Evolutionary conservation across 2,113 vertebrate species (phyloP).

Genomic region (Alouatta palliata): DNA sequence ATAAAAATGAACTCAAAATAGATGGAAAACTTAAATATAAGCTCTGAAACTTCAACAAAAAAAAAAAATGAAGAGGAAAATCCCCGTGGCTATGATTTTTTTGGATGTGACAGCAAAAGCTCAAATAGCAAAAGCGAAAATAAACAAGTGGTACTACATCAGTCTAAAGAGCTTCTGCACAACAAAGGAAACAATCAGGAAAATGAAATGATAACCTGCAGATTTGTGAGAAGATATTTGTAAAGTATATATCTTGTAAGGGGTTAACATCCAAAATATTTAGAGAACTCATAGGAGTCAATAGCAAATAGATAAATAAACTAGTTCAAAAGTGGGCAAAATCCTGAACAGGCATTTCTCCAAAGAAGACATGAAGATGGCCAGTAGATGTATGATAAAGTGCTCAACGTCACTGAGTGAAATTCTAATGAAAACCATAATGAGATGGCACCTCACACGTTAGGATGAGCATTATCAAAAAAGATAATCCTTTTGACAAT

Average conservation of each 20-base stretch:
- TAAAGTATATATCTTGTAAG: background rate
- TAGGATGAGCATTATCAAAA: background rate
- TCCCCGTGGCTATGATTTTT: background rate
- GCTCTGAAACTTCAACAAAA: background rate
- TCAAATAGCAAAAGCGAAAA: background rate
- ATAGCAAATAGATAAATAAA: background rate
- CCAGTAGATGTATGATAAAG: background rate
- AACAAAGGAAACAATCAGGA: background rate
- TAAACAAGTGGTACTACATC: background rate
- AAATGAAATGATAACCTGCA: background rate
- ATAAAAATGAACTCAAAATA: background rate
- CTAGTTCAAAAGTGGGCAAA: background rate
- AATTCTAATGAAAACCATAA: background rate
- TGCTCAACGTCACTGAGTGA: background rate
- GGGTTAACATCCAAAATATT: background rate
- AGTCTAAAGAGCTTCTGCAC: background rate
- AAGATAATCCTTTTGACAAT: background rate
- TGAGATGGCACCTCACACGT: background rate
- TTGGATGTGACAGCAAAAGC: background rate
- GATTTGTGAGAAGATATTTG: background rate
- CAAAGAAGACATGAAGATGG: background rate
- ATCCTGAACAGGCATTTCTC: background rate
- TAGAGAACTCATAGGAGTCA: background rate
- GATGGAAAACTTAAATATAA: background rate
- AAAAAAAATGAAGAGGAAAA: background rate